phyloP scores from a whole-genome alignment of 2,113 vertebrate genomes.

The Grammomys dolichurus region DNA sequence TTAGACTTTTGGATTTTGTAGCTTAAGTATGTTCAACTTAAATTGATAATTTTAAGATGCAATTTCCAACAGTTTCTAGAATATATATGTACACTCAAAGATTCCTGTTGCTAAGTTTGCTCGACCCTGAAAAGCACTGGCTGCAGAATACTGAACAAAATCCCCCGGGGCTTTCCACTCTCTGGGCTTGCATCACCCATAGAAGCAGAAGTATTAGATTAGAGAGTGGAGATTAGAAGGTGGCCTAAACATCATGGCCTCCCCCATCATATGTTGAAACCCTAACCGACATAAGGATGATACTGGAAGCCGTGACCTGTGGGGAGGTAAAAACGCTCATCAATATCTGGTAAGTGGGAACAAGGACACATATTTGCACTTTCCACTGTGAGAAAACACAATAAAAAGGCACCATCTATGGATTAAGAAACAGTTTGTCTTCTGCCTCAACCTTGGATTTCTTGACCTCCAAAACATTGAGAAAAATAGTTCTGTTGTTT shows the following conservation, averaged over 20 bases:
- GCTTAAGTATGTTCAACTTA: not conserved
- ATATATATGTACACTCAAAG: not conserved
- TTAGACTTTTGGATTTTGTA: slow-evolving; percentile 27
- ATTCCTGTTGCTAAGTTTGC: not conserved
- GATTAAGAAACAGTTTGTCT: not conserved
- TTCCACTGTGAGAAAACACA: not conserved
- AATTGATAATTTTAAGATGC: not conserved
- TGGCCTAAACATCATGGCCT: not conserved
- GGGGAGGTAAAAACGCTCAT: not conserved
- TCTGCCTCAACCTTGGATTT: not conserved
- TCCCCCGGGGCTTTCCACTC: not conserved
- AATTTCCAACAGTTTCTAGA: slow-evolving; percentile 26
- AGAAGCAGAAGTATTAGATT: not conserved
- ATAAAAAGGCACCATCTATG: not conserved
- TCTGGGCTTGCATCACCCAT: not conserved
- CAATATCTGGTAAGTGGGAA: not conserved
- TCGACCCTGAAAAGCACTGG: not conserved
- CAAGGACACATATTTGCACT: not conserved
- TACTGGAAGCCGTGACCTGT: not conserved
- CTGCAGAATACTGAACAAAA: not conserved
- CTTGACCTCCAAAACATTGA: not conserved
- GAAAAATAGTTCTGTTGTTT: not conserved
- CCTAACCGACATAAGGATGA: not conserved
- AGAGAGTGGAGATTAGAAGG: not conserved
- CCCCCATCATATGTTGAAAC: not conserved